Percentiles rank a stretch among this genome's conserved stretches.
Evolutionary conservation across 2,888 invertebrate genomes (phyloP).

Genomic region (Colletes collaris): DNA sequence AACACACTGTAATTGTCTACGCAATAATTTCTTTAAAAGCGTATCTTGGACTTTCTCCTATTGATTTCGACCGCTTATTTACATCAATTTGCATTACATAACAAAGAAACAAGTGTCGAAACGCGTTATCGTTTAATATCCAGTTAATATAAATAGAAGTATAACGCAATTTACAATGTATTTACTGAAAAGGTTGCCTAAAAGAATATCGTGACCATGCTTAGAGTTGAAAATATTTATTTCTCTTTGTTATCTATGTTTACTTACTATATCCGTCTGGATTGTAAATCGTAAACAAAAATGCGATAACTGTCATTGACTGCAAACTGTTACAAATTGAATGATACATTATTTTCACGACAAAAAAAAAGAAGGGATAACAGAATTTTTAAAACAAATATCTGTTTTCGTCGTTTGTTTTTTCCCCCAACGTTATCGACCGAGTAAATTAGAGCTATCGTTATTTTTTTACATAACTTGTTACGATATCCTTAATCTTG

Average conservation of each 20-base stretch:
- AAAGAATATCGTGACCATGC: no score
- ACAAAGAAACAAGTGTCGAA: not conserved
- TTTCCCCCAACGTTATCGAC: not conserved
- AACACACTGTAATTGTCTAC: not conserved
- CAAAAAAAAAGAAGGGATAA: not conserved
- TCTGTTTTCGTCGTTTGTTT: not conserved
- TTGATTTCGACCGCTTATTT: not conserved
- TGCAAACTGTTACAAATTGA: not conserved
- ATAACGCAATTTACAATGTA: no score
- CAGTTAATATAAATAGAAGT: no score
- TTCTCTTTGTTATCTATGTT: not conserved
- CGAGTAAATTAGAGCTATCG: not conserved
- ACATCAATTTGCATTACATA: conserved; percentile 2
- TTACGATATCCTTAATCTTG: not conserved
- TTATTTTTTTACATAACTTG: conserved; percentile 19
- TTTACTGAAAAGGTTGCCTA: no score
- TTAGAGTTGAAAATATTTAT: no score
- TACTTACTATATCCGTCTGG: not conserved
- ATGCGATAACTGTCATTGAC: not conserved
- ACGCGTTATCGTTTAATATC: not conserved
- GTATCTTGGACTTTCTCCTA: conserved; percentile 8
- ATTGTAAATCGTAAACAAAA: not conserved
- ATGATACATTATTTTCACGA: not conserved
- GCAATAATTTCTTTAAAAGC: not conserved
- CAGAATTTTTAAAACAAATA: not conserved